Conservation (phyloP, 2,888 invertebrate species). For the Sinodicranocentrus sp. region DNA sequence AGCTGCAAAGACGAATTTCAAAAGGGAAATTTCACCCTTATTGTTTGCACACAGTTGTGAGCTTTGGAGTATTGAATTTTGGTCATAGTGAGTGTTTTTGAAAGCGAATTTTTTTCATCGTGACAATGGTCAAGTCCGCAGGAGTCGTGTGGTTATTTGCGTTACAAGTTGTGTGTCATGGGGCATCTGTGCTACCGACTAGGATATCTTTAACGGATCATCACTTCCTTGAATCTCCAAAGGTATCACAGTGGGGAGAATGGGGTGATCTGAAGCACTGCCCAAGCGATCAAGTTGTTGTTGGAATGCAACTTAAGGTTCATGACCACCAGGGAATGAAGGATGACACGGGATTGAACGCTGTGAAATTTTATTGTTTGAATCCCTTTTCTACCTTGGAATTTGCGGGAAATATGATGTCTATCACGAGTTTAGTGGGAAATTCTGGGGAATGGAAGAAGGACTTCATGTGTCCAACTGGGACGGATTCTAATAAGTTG, state of each 20-base stretch:
- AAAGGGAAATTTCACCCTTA: neutral
- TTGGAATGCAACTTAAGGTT: constrained; percentile 68
- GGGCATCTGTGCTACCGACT: neutral
- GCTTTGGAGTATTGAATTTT: neutral
- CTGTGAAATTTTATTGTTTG: constrained; percentile 60
- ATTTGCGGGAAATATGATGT: constrained; percentile 8
- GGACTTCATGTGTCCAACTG: constrained; percentile 46
- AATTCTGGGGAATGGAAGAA: constrained; percentile 60
- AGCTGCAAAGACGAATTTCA: neutral
- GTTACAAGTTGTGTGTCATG: neutral
- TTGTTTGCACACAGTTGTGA: too few relatives aligned
- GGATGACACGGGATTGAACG: constrained; percentile 68
- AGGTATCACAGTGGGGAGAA: constrained; percentile 50
- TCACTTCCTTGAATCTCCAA: constrained; percentile 44
- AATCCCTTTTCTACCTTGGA: constrained; percentile 36
- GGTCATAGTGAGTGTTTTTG: too few relatives aligned
- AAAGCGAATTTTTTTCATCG: neutral
- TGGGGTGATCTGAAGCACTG: constrained; percentile 67
- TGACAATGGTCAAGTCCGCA: neutral
- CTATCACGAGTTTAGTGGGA: constrained; percentile 58
- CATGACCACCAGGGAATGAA: constrained; percentile 61
- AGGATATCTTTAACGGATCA: constrained; percentile 21
- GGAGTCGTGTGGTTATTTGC: neutral
- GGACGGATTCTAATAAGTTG: constrained; percentile 2
- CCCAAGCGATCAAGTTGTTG: constrained; percentile 56